Base-by-base conservation (phyloP, 2,888 invertebrate species). In the Acheta domesticus region DNA sequence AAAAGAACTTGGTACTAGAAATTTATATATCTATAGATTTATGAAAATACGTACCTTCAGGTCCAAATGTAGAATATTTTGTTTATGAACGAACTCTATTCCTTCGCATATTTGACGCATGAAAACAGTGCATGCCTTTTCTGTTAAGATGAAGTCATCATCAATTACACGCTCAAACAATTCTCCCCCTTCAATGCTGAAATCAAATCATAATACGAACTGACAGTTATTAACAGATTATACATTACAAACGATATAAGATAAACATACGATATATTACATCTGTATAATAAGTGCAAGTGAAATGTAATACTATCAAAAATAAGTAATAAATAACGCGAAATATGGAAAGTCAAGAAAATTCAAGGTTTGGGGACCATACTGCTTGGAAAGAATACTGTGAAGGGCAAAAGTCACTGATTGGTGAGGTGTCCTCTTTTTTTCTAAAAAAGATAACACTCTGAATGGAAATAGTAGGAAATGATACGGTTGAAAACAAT, bases 101-200 rank as follows among this genome's bases (percentile, higher is more conserved):
- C 98, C 99, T 86, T 99, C 98, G 87, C 98, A 98, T 83, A 99
- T 97, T 88, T 99, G 99, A 74, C 98, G 90, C 91, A 99, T 95
- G 87, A 99, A 99, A 81, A 98, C 94, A 0, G 97, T 94, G 87
- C 98, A 99, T 12, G 97, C 96, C 82, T 95, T 93, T 87, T 99
- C 99, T 0, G 99, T 99, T 82, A 99, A 89, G 80, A 99, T 92
- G 86, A 99, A 99, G 87, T 98, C 98, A 85, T 99, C 99, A 85
- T 98, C 98, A 82, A 99, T 98, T 48, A 99, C 98, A 79, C 99
- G 91, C 87, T 99, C 99, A 87, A 99, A 99, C 75, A 99, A 89
- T 88, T 99, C 99, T 2, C 99, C 99, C 12, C 99, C 99, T 85
- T 95, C 94, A 84, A 99, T 97, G 85, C 99, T 99, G 90, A 77